These are phyloP conservation scores for Ophioderma brevispina DNA, from an alignment of 35 echinoderm and acorn worm genomes.

Conservation along the genomic window DNA sequence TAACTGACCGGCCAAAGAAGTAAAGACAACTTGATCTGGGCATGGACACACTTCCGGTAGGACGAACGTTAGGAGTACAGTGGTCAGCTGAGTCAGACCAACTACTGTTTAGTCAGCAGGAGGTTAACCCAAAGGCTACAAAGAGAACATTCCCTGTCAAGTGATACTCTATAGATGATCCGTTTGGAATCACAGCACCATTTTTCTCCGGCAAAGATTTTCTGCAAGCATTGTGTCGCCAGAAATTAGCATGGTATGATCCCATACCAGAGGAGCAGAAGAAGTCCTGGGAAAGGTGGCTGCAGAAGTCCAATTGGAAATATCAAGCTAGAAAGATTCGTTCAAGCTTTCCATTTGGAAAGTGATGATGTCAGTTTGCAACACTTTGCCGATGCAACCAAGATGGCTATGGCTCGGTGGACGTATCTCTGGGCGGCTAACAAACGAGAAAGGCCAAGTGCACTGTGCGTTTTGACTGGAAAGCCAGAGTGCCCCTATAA, in stretches of 20 bases:
- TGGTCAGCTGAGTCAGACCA: constrained; percentile 36
- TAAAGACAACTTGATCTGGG: constrained; percentile 43
- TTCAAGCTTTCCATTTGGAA: constrained; percentile 44
- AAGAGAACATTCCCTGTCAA: constrained; percentile 34
- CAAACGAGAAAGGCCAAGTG: constrained; percentile 28
- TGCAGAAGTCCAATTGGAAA: constrained; percentile 38
- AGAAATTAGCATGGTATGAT: constrained; percentile 57
- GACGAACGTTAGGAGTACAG: constrained; percentile 58
- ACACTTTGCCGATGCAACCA: constrained; percentile 51
- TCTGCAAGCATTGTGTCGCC: constrained; percentile 44
- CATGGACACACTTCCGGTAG: constrained; percentile 33
- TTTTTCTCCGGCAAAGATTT: constrained; percentile 58
- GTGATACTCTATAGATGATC: constrained; percentile 54
- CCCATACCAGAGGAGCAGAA: constrained; percentile 29
- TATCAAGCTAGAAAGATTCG: constrained; percentile 40
- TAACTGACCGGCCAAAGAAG: neutral
- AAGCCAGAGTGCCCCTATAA: constrained; percentile 58
- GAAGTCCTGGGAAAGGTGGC: constrained; percentile 52
- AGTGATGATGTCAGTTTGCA: constrained; percentile 39
- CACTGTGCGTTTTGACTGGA: constrained; percentile 56
- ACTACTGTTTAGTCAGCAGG: constrained; percentile 18
- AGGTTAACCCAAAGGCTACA: constrained; percentile 16
- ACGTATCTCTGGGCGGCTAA: constrained; percentile 34
- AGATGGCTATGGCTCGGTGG: constrained; percentile 51
- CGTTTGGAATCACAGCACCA: constrained; percentile 59